Base-by-base conservation (phyloP, 30 jellyfish, hydroid and myxozoan genomes). In the Hydractinia symbiolongicarpus region DNA sequence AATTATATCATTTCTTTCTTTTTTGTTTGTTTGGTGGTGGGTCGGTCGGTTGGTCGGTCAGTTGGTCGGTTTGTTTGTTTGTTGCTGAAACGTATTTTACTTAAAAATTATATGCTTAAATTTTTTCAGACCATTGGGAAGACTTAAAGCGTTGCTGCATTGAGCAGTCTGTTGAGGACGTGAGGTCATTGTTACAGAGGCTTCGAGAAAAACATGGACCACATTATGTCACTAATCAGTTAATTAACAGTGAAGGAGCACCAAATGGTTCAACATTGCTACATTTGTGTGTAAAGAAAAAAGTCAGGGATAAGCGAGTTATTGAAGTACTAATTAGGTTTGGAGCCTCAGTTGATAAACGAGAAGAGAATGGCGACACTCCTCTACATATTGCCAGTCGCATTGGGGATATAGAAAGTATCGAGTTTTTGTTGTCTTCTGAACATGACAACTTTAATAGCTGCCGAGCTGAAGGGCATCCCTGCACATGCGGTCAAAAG, bases 321-420 rank as follows among this genome's bases (percentile, higher is more conserved):
- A 64, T 64, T n/a, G 16, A 64, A 13, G 9, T 64, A 13, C 74
- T 64, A 51, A 64, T 64, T 13, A 64, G 17, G 40, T 64, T n/a
- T 64, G 74, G 74, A 6, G 74, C 74, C 40, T 7, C 19, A n/a
- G 74, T 64, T 1, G 40, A 7, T 6, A 64, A 64, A 13, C 74
- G 40, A 64, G 9, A 13, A 6, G 74, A 64, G 40, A 64, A 64
- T 64, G 74, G 74, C 4, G 74, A 64, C 74, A 64, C 74, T n/a
- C 74, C 74, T 6, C 40, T 64, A 13, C 74, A 64, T 64, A 51
- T 64, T 64, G 74, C 74, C 7, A 6, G 52, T 6, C 40, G 19
- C 40, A 7, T 64, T 44, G 74, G 74, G 40, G 9, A 64, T 64
- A 13, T n/a, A 1, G 74, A 64, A 64, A 13, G 52, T n/a, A 51